Evolutionary conservation across 2,797 vertebrate species (phyloP).

Genomic region (Borostomias antarcticus): DNA sequence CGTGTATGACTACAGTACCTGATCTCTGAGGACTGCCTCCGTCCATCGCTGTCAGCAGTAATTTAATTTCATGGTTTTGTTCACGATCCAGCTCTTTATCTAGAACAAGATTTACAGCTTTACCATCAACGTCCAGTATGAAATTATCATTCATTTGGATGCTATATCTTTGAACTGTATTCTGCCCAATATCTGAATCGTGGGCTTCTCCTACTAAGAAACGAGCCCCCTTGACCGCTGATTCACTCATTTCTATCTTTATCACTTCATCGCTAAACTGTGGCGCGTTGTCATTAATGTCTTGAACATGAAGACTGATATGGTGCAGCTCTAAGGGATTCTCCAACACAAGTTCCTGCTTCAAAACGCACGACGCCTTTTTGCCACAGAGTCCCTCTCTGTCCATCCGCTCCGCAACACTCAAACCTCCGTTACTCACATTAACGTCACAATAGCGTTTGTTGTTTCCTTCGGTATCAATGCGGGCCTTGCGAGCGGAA

Average conservation of each 20-base stretch:
- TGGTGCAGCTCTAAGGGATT: constrained; percentile 67
- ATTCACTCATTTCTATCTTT: constrained; percentile 68
- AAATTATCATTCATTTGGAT: constrained; percentile 71
- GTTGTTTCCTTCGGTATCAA: constrained; percentile 69
- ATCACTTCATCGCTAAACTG: constrained; percentile 59
- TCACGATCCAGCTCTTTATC: constrained; percentile 78
- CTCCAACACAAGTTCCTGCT: constrained; percentile 71
- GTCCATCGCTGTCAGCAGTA: constrained; percentile 76
- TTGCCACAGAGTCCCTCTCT: constrained; percentile 70
- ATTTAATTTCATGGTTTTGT: constrained; percentile 65
- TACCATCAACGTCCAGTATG: constrained; percentile 69
- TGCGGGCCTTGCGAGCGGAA: constrained; percentile 62
- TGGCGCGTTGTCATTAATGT: constrained; percentile 75
- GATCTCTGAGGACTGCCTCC: constrained; percentile 74
- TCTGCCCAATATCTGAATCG: constrained; percentile 70
- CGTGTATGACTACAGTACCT: constrained; percentile 68
- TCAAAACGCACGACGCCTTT: constrained; percentile 52
- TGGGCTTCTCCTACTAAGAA: constrained; percentile 71
- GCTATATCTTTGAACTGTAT: constrained; percentile 66
- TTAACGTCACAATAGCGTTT: constrained; percentile 71
- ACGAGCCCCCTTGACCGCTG: constrained; percentile 62
- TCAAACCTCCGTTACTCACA: constrained; percentile 64
- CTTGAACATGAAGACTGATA: constrained; percentile 66
- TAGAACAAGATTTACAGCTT: constrained; percentile 75
- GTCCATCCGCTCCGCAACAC: constrained; percentile 70